Percentiles rank a stretch among this genome's conserved stretches.
Conservation (phyloP, 2,888 invertebrate genomes). For the Cataglyphis rosenhaueri region DNA sequence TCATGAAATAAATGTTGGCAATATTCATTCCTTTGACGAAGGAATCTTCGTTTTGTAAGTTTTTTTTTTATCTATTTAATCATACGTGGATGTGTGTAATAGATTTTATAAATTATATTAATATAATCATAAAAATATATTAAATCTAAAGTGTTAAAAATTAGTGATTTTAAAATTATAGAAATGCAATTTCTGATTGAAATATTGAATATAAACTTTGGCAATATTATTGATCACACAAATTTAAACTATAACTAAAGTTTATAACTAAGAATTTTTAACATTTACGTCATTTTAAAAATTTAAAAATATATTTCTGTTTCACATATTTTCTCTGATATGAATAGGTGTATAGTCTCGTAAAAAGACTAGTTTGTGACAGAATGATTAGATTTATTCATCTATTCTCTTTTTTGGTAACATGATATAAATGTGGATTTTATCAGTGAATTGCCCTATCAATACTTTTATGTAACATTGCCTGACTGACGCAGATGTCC, state of each 20-base stretch:
- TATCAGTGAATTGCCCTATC: conserved; percentile 32
- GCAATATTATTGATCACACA: neutral
- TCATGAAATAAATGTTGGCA: conserved; percentile 34
- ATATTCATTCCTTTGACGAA: neutral
- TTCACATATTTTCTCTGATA: neutral
- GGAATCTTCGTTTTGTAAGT: conserved; percentile 18
- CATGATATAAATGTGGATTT: conserved; percentile 37
- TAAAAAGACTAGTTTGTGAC: neutral
- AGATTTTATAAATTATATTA: neutral
- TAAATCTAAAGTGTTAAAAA: neutral
- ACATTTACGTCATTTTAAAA: neutral
- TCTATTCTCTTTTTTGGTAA: conserved; percentile 30
- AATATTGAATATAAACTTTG: neutral
- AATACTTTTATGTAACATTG: conserved; percentile 14
- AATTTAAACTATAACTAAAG: neutral
- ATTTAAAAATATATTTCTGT: neutral
- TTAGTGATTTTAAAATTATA: neutral
- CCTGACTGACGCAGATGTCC: conserved; percentile 2
- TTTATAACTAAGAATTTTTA: neutral
- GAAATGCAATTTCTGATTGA: neutral
- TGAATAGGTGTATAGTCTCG: neutral
- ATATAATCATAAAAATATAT: neutral
- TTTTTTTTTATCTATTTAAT: neutral
- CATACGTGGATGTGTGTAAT: neutral
- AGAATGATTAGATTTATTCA: conserved; percentile 38